Conservation (phyloP, 2,797 vertebrate genomes). For the Scyliorhinus canicula region DNA sequence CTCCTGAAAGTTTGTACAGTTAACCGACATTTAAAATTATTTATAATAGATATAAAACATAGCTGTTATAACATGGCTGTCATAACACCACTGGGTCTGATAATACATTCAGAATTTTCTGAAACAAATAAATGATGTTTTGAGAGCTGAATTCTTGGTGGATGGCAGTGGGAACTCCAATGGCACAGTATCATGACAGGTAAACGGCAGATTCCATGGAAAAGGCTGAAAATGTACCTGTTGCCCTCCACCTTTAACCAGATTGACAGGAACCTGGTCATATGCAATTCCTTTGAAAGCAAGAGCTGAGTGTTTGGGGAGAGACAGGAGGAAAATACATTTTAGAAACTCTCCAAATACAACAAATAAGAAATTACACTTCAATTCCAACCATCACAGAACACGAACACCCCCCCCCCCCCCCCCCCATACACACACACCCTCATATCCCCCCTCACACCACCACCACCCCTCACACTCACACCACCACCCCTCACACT, state of each 20-base stretch:
- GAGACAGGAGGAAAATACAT: background rate
- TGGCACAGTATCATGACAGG: background rate
- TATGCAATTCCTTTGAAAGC: constrained; percentile 84
- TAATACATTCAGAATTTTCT: background rate
- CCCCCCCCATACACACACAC: no score
- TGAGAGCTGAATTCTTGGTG: background rate
- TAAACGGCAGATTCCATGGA: background rate
- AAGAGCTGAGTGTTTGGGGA: constrained; percentile 66
- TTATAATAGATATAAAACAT: no score
- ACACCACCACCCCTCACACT: no score
- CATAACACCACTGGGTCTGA: background rate
- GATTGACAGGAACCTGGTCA: constrained; percentile 73
- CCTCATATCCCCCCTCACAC: no score
- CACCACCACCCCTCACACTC: no score
- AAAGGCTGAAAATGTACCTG: constrained; percentile 65
- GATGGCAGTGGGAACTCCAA: no score
- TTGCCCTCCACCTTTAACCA: constrained; percentile 81
- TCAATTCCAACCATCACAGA: background rate
- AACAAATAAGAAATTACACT: background rate
- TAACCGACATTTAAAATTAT: background rate
- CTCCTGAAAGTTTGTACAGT: background rate
- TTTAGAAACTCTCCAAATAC: background rate
- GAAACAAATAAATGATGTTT: background rate
- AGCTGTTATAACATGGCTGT: background rate
- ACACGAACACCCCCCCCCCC: background rate